Percentiles rank a stretch among this genome's conserved stretches.
These are phyloP conservation scores for Drosophila phalerata DNA, from an alignment of 2,888 invertebrate genomes.

Conservation along the genomic window DNA sequence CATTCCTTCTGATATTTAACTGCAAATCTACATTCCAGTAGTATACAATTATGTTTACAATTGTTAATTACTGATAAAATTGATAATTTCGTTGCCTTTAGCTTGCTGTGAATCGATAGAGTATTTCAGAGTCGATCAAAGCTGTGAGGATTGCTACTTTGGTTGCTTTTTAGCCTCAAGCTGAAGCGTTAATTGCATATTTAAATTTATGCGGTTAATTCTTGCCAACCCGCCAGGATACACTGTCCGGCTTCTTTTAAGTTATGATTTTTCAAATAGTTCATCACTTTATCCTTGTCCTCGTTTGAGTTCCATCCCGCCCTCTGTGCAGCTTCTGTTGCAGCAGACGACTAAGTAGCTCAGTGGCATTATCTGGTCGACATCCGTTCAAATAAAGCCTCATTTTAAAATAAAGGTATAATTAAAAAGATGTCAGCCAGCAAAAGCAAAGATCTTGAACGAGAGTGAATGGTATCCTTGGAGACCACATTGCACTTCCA, in stretches of 20 bases:
- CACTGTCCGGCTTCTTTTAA: conserved; percentile 50
- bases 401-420: neutral
- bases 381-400: conserved; percentile 51
- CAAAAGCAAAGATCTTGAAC: conserved; percentile 25
- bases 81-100: too few relatives aligned
- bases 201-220: conserved; percentile 82
- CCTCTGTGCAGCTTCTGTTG: neutral
- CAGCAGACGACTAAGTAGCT: conserved; percentile 39
- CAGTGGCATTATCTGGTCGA: conserved; percentile 48
- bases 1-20: too few relatives aligned
- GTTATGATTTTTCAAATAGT: conserved; percentile 44
- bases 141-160: neutral
- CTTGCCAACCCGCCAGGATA: conserved; percentile 48
- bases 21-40: too few relatives aligned
- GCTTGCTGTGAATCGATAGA: neutral
- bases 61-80: too few relatives aligned
- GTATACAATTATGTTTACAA: too few relatives aligned
- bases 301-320: neutral
- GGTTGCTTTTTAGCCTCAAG: conserved; percentile 62
- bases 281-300: conserved; percentile 11
- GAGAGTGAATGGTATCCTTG: conserved; percentile 14
- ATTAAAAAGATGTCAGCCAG: neutral
- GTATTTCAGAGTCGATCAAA: neutral
- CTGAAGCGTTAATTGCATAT: conserved; percentile 82
- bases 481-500: conserved; percentile 3